Evolutionary conservation across 2,113 vertebrate genomes (phyloP).

Genomic region (Nycticryphes semicollaris): DNA sequence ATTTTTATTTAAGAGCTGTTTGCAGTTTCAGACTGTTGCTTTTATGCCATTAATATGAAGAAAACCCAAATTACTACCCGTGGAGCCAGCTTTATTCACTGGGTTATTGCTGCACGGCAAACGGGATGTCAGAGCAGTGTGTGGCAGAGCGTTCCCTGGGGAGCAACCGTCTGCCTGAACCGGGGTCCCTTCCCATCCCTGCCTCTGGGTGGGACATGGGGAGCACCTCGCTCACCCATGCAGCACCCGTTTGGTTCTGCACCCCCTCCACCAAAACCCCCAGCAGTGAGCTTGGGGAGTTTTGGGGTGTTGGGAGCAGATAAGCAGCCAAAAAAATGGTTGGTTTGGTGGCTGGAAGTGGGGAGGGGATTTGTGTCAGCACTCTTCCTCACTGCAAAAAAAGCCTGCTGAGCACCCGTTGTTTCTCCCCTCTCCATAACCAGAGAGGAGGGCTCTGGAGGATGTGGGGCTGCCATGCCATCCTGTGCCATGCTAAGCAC

Average conservation of each 20-base stretch:
- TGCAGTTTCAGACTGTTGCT: constrained; percentile 57
- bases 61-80: constrained; percentile 30
- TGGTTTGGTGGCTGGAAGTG: neutral
- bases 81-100: neutral
- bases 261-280: too few relatives aligned
- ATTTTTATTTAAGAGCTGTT: constrained; percentile 60
- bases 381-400: neutral
- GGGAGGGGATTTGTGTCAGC: neutral
- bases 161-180: neutral
- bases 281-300: accelerated
- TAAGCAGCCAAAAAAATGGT: neutral
- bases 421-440: neutral
- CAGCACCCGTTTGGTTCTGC: neutral
- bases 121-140: neutral
- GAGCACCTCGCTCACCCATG: accelerated
- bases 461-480: accelerated
- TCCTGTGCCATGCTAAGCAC: accelerated
- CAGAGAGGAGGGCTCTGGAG: neutral
- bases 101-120: neutral
- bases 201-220: neutral
- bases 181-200: neutral
- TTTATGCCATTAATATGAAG: constrained; percentile 45
- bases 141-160: neutral
- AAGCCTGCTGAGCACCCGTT: accelerated
- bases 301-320: neutral